These are phyloP conservation scores for Ridgeia piscesae DNA, from an alignment of 1,140 invertebrate genomes.

Conservation along the genomic window DNA sequence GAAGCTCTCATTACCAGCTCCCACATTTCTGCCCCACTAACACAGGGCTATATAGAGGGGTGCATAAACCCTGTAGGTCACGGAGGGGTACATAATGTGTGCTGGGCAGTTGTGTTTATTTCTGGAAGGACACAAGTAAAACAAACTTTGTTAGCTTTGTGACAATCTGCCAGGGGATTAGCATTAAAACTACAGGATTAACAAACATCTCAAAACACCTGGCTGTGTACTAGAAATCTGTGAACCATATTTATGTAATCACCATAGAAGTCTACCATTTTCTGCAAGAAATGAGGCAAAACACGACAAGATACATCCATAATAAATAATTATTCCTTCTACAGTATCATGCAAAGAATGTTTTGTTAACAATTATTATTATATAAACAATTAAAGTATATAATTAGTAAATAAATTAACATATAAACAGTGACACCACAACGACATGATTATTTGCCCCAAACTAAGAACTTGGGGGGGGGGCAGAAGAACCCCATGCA, in stretches of 20 bases:
- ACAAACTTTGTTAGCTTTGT: not conserved
- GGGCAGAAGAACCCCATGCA: not conserved
- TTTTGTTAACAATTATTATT: not conserved
- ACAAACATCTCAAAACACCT: not conserved
- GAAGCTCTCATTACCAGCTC: not conserved
- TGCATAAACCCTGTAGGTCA: not conserved
- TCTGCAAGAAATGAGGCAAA: not conserved
- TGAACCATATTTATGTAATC: not conserved
- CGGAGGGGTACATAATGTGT: not conserved
- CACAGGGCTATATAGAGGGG: not conserved
- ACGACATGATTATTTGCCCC: not conserved
- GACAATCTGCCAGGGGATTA: not conserved
- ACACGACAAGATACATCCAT: not conserved
- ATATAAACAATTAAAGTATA: not conserved
- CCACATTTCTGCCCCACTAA: not conserved
- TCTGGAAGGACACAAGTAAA: not conserved
- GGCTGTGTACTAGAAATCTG: not conserved
- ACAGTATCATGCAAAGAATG: not conserved
- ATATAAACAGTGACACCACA: not conserved
- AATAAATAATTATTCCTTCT: not conserved
- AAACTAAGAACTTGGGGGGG: not conserved
- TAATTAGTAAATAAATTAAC: not conserved
- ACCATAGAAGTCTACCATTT: not conserved
- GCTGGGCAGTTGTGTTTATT: not conserved
- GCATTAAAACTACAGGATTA: not conserved